Evolutionary conservation across 2,888 invertebrate genomes (phyloP).

Genomic region (Coenonympha glycerion): DNA sequence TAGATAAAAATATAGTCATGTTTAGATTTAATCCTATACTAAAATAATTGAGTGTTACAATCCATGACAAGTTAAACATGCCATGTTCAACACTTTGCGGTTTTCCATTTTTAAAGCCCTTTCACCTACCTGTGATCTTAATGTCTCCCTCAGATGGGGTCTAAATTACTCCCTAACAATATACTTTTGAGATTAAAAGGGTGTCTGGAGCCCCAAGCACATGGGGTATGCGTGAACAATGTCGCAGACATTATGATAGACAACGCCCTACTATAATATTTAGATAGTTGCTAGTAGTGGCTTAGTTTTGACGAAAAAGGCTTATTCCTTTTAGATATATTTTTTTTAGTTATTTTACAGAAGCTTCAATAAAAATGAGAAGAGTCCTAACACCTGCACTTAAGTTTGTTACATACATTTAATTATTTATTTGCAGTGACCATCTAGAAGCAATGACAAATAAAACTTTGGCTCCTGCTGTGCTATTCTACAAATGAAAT

Average conservation of each 20-base stretch:
- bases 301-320: no score
- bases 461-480: no score
- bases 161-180: conserved; percentile 67
- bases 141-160: conserved; percentile 62
- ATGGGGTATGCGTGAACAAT: conserved; percentile 30
- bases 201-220: conserved; percentile 62
- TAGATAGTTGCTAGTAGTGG: conserved; percentile 10
- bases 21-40: no score
- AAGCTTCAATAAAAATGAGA: no score
- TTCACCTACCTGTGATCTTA: conserved; percentile 47
- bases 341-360: no score
- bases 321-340: no score
- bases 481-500: no score
- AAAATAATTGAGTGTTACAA: not conserved
- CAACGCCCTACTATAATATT: conserved; percentile 22
- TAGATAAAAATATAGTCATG: no score
- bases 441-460: no score
- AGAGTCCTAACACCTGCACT: no score
- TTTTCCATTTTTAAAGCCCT: conserved; percentile 25
- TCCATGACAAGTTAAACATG: conserved; percentile 5
- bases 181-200: conserved; percentile 69
- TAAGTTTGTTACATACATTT: no score
- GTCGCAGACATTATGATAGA: conserved; percentile 21
- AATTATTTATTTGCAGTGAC: no score
- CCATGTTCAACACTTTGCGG: conserved; percentile 15